Evolutionary conservation across 1,140 invertebrate genomes (phyloP), one percentile per base, ranked within the genome.

Genomic region (Antheraea pernyi): DNA sequence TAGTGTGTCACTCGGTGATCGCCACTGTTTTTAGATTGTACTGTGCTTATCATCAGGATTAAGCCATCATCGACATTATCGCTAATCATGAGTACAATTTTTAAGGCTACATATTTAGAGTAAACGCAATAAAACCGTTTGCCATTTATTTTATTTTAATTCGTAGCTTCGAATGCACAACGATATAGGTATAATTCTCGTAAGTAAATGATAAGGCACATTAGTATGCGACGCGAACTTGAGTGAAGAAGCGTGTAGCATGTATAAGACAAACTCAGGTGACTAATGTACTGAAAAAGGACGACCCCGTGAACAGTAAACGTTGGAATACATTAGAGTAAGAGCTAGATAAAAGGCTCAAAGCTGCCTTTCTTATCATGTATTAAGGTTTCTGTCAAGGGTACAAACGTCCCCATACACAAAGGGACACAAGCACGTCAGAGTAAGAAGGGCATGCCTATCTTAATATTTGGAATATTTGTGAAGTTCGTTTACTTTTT

Each of bases 221-320:
- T 87, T 89, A 81, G 84, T 87, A 87, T 89, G 80, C 85, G 84
- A 84, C 85, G 81, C 82, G 77, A 78, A 78, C 72, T 78, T 66
- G 75, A 83, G 80, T 83, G 76, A 79, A 71, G 81, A 87, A 79
- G 71, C 81, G 76, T 84, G 82, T 87, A 76, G 83, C 79, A 82
- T 86, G 78, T 77, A 75, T 78, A 85, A 80, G 73, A 72, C 61
- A 67, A 59, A 59, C 30, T 30, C 73, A 79, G 76, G 79, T 89
- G 84, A 87, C 73, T 82, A 82, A 85, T 77, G 71, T 68, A 80
- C 74, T 70, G 76, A 84, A 80, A 81, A 88, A 83, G 76, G 70
- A 79, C 79, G 75, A 73, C 72, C 77, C 68, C 59, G 69, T 75
- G 74, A 77, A 79, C 76, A 75, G 70, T 69, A 72, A 72, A 53